Evolutionary conservation across 1,140 invertebrate species (phyloP).

Genomic region (Alviniconcha marisindica): DNA sequence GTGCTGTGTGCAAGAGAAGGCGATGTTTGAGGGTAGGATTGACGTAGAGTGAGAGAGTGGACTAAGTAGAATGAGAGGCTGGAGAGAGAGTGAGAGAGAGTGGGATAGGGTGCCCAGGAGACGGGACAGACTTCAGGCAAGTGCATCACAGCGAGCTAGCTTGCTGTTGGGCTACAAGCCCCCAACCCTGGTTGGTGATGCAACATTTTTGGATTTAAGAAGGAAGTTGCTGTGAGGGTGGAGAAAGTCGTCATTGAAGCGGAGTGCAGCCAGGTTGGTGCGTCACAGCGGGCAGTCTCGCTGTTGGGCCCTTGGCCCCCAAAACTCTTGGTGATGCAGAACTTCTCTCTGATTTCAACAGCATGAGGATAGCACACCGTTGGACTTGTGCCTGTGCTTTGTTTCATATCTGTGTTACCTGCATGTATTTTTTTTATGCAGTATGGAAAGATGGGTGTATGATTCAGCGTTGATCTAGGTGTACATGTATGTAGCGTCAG

Average conservation of each 20-base stretch:
- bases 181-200: conserved; percentile 59
- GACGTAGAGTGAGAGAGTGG: background rate
- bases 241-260: conserved; percentile 3
- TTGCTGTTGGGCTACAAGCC: conserved; percentile 56
- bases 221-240: conserved; percentile 3
- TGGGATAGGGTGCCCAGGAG: background rate
- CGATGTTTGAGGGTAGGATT: conserved; percentile 5
- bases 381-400: conserved; percentile 11
- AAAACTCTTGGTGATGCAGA: conserved; percentile 46
- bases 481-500: no score
- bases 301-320: conserved; percentile 63
- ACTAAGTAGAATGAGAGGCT: background rate
- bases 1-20: conserved; percentile 2
- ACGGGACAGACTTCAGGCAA: background rate
- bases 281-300: conserved; percentile 52
- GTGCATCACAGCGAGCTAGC: conserved; percentile 43
- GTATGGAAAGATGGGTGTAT: no score
- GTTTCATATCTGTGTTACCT: background rate
- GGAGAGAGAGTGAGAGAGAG: background rate
- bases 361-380: background rate
- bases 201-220: conserved; percentile 17
- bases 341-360: conserved; percentile 30
- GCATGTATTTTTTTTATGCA: no score
- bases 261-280: conserved; percentile 37
- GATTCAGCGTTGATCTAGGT: no score